Evolutionary conservation across 2,797 vertebrate species (phyloP).

Genomic region (Pogonophryne albipinna): DNA sequence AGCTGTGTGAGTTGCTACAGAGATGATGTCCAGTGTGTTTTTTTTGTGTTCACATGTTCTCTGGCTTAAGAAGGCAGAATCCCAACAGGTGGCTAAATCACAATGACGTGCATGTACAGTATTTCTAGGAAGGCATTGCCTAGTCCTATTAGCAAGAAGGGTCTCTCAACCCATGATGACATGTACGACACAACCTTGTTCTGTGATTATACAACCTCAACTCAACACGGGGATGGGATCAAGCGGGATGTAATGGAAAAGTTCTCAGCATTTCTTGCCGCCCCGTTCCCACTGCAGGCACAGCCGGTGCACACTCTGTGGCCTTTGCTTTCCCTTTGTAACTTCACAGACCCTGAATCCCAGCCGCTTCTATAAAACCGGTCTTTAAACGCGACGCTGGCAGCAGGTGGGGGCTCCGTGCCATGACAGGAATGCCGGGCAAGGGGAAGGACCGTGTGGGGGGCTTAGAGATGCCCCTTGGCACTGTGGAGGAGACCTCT

Average conservation of each 20-base stretch:
- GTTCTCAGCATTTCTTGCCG: constrained; percentile 48
- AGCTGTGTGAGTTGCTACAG: neutral
- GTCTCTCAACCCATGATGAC: constrained; percentile 34
- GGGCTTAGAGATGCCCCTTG: constrained; percentile 73
- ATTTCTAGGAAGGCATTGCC: constrained; percentile 60
- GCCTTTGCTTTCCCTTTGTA: constrained; percentile 42
- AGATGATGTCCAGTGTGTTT: constrained; percentile 12
- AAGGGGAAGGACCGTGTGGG: constrained; percentile 47
- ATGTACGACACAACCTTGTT: constrained; percentile 59
- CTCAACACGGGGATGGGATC: constrained; percentile 18
- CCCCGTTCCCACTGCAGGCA: constrained; percentile 37
- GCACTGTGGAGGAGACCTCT: constrained; percentile 62
- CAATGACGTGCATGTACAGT: constrained; percentile 48
- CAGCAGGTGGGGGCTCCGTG: constrained; percentile 76
- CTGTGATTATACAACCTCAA: constrained; percentile 50
- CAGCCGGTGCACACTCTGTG: neutral
- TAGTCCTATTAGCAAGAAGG: constrained; percentile 33
- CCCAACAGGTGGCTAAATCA: constrained; percentile 67
- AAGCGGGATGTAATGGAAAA: constrained; percentile 67
- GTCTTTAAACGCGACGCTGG: constrained; percentile 65
- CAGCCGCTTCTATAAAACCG: constrained; percentile 65
- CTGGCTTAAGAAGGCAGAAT: constrained; percentile 31
- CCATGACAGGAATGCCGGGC: constrained; percentile 67
- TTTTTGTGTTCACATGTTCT: constrained; percentile 12
- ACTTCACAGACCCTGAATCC: constrained; percentile 59